Evolutionary conservation across 2,888 invertebrate species (phyloP).

Genomic region (Ochropleura plecta): DNA sequence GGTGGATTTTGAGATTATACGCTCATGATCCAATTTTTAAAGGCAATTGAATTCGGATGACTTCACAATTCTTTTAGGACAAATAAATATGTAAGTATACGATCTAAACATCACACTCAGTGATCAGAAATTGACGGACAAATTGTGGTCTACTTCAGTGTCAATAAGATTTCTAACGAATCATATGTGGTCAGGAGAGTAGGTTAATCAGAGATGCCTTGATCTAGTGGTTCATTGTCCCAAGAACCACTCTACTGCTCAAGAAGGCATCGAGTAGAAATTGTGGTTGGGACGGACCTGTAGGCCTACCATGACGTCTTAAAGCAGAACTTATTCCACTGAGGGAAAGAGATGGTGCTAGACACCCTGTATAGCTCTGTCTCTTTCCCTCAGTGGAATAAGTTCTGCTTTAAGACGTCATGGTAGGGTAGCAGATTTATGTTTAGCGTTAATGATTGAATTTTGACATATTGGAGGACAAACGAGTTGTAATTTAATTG

Average conservation of each 20-base stretch:
- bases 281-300: background rate
- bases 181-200: background rate
- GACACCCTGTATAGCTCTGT: too few species aligned
- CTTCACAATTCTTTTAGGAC: background rate
- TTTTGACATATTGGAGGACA: background rate
- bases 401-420: too few species aligned
- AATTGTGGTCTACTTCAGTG: background rate
- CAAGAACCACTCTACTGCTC: background rate
- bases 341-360: too few species aligned
- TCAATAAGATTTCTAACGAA: background rate
- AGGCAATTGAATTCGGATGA: background rate
- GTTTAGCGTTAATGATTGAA: too few species aligned
- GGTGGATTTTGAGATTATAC: constrained; percentile 18
- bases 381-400: too few species aligned
- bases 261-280: background rate
- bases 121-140: background rate
- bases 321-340: too few species aligned
- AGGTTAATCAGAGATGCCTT: constrained; percentile 13
- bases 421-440: too few species aligned
- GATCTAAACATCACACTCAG: background rate
- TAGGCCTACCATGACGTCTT: too few species aligned
- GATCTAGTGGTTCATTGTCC: background rate
- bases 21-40: constrained; percentile 7
- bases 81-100: background rate
- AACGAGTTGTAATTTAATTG: background rate